phyloP scores from a whole-genome alignment of 2,113 vertebrate genomes.

The Numenius arquata region DNA sequence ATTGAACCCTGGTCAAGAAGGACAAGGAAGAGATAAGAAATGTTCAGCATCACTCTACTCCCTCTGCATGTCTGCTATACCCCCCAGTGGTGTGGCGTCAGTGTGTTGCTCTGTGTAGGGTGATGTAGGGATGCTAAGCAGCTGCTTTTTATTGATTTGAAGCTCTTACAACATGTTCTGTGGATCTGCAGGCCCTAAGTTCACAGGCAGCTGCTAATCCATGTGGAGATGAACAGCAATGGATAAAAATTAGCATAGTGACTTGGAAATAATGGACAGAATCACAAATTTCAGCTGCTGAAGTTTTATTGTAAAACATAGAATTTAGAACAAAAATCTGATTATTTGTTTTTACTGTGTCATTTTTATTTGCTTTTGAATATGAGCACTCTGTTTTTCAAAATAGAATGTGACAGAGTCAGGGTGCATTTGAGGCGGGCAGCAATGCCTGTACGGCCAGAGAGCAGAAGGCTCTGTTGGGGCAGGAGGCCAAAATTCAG shows the following conservation, averaged over 20 bases:
- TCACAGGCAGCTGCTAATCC: neutral
- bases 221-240: neutral
- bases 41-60: neutral
- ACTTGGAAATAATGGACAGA: neutral
- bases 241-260: neutral
- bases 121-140: neutral
- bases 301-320: neutral
- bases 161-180: neutral
- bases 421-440: neutral
- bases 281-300: neutral
- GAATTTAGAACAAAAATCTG: neutral
- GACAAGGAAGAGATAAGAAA: neutral
- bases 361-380: neutral
- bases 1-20: neutral
- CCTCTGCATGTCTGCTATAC: neutral
- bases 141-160: neutral
- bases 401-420: neutral
- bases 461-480: neutral
- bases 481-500: neutral
- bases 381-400: neutral
- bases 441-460: neutral
- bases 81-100: fast-evolving
- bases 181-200: neutral
- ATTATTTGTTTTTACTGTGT: neutral
- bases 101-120: neutral